Evolutionary conservation across 2,797 vertebrate genomes (phyloP), one percentile per base, ranked within the genome.

Genomic region (Chrosomus eos): DNA sequence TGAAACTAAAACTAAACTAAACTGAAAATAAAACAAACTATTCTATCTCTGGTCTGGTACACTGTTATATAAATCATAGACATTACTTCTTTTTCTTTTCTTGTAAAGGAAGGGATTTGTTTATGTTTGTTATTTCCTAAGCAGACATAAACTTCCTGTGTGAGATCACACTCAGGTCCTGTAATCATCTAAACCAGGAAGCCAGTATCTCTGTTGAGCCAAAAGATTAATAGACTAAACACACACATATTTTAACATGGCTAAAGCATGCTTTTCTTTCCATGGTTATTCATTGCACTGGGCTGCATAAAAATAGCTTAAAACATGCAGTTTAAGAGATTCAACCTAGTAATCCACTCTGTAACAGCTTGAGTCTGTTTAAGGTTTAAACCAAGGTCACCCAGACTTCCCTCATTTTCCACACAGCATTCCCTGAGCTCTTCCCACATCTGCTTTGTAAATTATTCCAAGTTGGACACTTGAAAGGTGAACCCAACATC

Each of bases 121-220:
- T 31, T 81, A 21, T 84, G 82, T 84, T 86, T 88, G 26, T 79
- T 64, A 11, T 76, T 62, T 76, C 36, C 67, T 21, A 76, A 66
- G 78, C 82, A 88, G 68, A 85, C 71, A 80, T 84, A 88, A 82
- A 73, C 74, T 85, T 87, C 82, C 85, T 82, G 80, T 85, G 43
- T 66, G 51, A 66, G 58, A 68, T 86, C 64, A 64, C 64, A 33
- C 83, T 40, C 7, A 14, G 51, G 74, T 43, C 31, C 48, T 81
- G 74, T 81, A 80, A 82, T 67, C 53, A 60, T 78, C 21, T 60
- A 26, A 26, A 60, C 36, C 74, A 62, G 75, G 53, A 66, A 48
- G 28, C 28, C 74, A 33, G 53, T 31, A 48, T 45, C 11, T n/a
- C 38, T n/a, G 19, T 33, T 58, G 7, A 78, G 66, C 62, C n/a